Conservation (phyloP, 2,797 vertebrate genomes). For the Halcyon smyrnensis region DNA sequence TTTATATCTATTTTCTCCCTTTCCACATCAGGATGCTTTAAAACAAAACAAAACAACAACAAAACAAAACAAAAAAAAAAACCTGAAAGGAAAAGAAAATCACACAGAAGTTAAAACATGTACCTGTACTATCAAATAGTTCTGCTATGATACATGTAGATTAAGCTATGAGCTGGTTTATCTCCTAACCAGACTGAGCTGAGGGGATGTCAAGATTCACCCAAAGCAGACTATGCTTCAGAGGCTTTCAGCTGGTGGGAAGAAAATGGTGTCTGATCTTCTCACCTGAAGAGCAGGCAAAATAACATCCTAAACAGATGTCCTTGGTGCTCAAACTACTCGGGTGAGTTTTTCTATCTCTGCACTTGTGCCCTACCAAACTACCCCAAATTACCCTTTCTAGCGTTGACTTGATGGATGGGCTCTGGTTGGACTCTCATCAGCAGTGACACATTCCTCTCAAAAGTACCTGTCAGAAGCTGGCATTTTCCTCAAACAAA, state of each 20-base stretch:
- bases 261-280: rapidly evolving
- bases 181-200: not conserved
- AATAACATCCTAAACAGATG: not conserved
- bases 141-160: not conserved
- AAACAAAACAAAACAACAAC: not conserved
- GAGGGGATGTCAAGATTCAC: not conserved
- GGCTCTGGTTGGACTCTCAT: not conserved
- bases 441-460: rapidly evolving
- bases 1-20: not conserved
- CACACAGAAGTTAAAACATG: not conserved
- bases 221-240: not conserved
- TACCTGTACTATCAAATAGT: not conserved
- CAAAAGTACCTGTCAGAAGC: not conserved
- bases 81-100: not conserved
- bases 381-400: rapidly evolving
- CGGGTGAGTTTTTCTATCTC: rapidly evolving
- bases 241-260: rapidly evolving
- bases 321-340: rapidly evolving
- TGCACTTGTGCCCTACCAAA: not conserved
- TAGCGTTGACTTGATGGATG: not conserved
- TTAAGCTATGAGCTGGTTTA: not conserved
- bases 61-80: not conserved
- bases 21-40: not conserved
- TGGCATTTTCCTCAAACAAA: not conserved
- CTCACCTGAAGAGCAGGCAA: not conserved